Evolutionary conservation across 2,888 invertebrate genomes (phyloP).

Genomic region (Lobophora halterata): DNA sequence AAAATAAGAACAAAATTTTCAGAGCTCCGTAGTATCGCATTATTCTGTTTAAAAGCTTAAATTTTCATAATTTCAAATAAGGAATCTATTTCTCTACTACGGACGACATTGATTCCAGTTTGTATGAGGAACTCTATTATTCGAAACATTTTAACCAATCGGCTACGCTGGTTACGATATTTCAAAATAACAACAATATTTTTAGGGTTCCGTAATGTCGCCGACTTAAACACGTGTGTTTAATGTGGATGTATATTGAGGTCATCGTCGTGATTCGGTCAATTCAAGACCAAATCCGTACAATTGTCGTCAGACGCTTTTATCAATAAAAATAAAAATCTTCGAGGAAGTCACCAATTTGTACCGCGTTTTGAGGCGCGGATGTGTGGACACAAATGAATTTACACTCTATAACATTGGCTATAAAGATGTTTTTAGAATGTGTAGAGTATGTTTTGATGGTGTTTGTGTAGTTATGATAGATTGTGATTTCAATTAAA

Average conservation of each 20-base stretch:
- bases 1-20: too few species aligned
- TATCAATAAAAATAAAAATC: slow-evolving; percentile 78
- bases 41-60: too few species aligned
- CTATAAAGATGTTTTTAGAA: slow-evolving; percentile 15
- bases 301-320: slow-evolving; percentile 70
- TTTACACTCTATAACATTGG: slow-evolving; percentile 28
- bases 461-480: slow-evolving; percentile 30
- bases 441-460: not conserved
- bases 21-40: too few species aligned
- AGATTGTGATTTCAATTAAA: slow-evolving; percentile 64
- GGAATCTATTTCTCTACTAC: too few species aligned
- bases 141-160: too few species aligned
- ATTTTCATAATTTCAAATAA: too few species aligned
- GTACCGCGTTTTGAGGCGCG: slow-evolving; percentile 32
- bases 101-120: too few species aligned
- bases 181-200: too few species aligned
- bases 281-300: slow-evolving; percentile 71
- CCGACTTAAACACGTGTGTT: slow-evolving; percentile 13
- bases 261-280: slow-evolving; percentile 50
- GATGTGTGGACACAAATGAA: slow-evolving; percentile 14
- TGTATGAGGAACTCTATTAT: too few species aligned
- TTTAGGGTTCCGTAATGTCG: too few species aligned
- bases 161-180: too few species aligned
- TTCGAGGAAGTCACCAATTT: slow-evolving; percentile 75
- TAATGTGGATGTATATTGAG: slow-evolving; percentile 34